These are phyloP conservation scores for Conus canariensis DNA, from an alignment of 2,888 invertebrate genomes.

Conservation along the genomic window DNA sequence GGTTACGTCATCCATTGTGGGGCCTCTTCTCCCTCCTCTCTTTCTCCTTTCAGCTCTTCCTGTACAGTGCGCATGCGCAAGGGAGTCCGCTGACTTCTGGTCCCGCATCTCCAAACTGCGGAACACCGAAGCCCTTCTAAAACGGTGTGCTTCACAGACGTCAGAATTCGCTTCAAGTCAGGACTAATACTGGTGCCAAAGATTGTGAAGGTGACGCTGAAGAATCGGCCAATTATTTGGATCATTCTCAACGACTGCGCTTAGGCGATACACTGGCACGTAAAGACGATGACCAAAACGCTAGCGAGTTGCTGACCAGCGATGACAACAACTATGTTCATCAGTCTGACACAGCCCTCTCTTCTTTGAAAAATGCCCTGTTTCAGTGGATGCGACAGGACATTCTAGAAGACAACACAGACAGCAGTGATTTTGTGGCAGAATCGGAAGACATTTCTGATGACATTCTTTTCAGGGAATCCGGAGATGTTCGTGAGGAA, in stretches of 20 bases:
- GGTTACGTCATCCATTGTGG: background rate
- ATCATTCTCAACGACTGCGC: background rate
- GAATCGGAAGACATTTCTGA: background rate
- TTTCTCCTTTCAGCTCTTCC: background rate
- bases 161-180: background rate
- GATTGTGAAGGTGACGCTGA: background rate
- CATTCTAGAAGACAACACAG: background rate
- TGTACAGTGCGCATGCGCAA: background rate
- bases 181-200: background rate
- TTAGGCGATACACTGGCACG: background rate
- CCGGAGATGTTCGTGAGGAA: background rate
- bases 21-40: constrained; percentile 19
- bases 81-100: background rate
- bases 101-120: background rate
- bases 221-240: background rate
- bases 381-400: background rate
- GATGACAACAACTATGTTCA: background rate
- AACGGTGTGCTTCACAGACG: background rate
- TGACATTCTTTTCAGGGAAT: background rate
- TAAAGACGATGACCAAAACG: background rate
- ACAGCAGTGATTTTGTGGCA: background rate
- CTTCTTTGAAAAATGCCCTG: background rate
- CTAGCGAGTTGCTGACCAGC: background rate
- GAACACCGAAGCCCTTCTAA: background rate
- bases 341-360: background rate